These are phyloP conservation scores for Agelastica alni DNA, from an alignment of 2,888 invertebrate genomes.

Conservation along the genomic window DNA sequence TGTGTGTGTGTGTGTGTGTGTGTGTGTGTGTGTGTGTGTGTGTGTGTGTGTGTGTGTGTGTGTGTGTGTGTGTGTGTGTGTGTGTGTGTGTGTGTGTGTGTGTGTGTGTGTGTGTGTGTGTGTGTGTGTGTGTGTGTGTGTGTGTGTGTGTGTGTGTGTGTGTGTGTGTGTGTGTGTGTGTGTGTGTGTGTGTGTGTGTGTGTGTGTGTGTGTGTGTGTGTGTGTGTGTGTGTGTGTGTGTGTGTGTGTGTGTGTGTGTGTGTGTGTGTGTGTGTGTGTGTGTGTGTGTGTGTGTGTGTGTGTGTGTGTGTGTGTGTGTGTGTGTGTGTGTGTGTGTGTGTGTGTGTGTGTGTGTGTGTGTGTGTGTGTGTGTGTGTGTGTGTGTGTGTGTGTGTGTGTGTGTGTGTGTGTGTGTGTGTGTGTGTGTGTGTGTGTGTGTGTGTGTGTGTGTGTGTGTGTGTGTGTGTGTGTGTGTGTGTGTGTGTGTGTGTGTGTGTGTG, in stretches of 20 bases:
- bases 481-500: background rate
- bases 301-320: background rate
- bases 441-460: background rate
- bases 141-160: background rate
- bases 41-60: background rate
- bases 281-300: background rate
- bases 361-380: background rate
- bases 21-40: background rate
- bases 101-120: background rate
- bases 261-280: background rate
- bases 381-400: background rate
- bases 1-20: background rate
- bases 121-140: background rate
- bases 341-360: background rate
- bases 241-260: background rate
- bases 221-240: background rate
- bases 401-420: background rate
- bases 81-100: background rate
- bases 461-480: background rate
- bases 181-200: background rate
- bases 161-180: background rate
- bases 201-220: background rate
- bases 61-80: background rate
- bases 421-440: background rate
- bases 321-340: background rate